Percentiles rank a stretch among this genome's conserved stretches.
phyloP scores from a whole-genome alignment of 2,113 vertebrate species.

The Gambusia holbrooki region DNA sequence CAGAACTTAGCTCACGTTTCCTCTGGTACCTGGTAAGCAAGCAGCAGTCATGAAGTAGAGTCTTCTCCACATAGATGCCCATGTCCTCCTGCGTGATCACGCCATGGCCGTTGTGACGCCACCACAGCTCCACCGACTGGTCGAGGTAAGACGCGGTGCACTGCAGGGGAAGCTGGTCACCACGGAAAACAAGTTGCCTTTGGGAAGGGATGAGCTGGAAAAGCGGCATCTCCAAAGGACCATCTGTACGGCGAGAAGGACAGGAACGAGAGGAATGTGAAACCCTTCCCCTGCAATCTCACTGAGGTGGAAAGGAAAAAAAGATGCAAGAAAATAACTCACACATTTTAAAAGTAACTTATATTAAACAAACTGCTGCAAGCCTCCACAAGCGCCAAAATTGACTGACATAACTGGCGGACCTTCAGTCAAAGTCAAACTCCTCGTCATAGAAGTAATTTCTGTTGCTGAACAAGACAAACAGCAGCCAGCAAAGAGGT shows the following conservation, averaged over 20 bases:
- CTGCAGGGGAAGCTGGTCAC: constrained; percentile 89
- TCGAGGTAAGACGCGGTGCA: constrained; percentile 88
- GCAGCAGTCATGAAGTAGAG: constrained; percentile 91
- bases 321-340: background rate
- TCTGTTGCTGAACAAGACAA: constrained; percentile 46
- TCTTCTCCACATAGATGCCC: constrained; percentile 87
- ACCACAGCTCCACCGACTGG: constrained; percentile 79
- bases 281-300: background rate
- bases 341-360: background rate
- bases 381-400: background rate
- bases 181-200: constrained; percentile 89
- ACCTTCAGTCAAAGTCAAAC: constrained; percentile 51
- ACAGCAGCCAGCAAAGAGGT: constrained; percentile 56
- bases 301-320: background rate
- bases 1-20: background rate
- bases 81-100: constrained; percentile 82
- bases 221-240: constrained; percentile 87
- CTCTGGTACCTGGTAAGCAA: constrained; percentile 86
- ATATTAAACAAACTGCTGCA: background rate
- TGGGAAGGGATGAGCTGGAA: constrained; percentile 92
- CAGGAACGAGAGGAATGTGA: constrained; percentile 24
- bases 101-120: constrained; percentile 82
- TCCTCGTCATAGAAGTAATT: constrained; percentile 27
- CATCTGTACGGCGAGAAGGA: constrained; percentile 74
- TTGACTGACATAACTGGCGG: background rate